phyloP scores from a whole-genome alignment of 2,113 vertebrate genomes.

The Chaenogobius annularis region DNA sequence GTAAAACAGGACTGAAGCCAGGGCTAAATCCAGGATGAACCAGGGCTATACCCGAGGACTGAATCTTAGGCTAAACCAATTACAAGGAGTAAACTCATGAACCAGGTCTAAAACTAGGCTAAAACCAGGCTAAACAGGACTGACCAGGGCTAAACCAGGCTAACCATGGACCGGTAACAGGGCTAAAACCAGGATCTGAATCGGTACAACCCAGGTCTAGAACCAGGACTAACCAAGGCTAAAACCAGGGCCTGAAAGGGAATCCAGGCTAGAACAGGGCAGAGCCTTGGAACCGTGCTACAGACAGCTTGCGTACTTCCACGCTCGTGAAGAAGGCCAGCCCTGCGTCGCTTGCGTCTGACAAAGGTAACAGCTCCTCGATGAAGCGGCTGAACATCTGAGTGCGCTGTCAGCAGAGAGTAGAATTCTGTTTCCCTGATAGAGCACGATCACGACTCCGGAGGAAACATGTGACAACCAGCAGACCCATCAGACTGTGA shows the following conservation, averaged over 20 bases:
- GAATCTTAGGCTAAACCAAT: neutral
- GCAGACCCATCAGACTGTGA: neutral
- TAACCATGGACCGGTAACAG: neutral
- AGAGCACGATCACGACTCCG: constrained; percentile 95
- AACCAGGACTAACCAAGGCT: neutral
- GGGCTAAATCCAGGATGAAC: neutral
- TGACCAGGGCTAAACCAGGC: neutral
- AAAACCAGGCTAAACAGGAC: too few species aligned
- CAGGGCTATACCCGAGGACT: neutral
- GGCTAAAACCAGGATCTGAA: neutral
- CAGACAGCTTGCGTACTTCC: constrained; percentile 26
- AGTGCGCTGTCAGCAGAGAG: constrained; percentile 94
- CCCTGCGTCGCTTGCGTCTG: constrained; percentile 96
- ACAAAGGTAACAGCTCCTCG: constrained; percentile 98
- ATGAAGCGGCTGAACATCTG: constrained; percentile 99
- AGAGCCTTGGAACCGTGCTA: neutral
- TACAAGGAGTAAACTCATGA: too few species aligned
- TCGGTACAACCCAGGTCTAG: neutral
- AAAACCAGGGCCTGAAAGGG: neutral
- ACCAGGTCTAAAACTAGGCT: neutral
- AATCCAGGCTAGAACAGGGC: neutral
- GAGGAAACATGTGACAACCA: constrained; percentile 83
- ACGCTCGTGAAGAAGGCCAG: constrained; percentile 98
- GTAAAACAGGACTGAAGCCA: neutral
- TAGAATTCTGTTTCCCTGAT: constrained; percentile 99